Base-by-base conservation (phyloP, 2,888 invertebrate genomes). In the Clivina fossor region DNA sequence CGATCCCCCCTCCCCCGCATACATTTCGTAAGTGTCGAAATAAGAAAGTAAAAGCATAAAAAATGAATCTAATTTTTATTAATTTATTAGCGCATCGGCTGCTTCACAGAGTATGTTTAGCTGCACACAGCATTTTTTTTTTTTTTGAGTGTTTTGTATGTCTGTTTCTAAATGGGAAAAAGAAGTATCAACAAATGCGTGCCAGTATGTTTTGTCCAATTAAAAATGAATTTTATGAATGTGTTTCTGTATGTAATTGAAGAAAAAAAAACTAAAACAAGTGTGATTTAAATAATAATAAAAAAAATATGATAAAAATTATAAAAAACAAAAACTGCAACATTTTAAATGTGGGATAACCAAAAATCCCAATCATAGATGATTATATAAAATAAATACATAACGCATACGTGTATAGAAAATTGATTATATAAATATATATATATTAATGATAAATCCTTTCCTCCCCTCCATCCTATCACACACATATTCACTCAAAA, bases 331-430 rank as follows among this genome's bases (percentile, higher is more conserved):
- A 24, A 19, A 47, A 30, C 28, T 46, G 41, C 41, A 53, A 43
- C 43, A 53, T 53, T 53, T 53, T 32, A 41, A 53, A 53, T 53
- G 44, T 53, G 53, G 51, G 41, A 33, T 41, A n/a, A n/a, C n/a
- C n/a, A n/a, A n/a, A n/a, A n/a, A n/a, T n/a, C n/a, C n/a, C n/a
- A 32, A 44, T 44, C 38, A 53, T 53, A 53, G 41, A 53, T 44
- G 33, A 47, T 44, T 33, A 53, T 43, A 43, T 43, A 22, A 24
- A 24, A 24, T 24, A 43, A 43, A 43, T 43, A 43, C 44, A 53
- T 53, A 51, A 53, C 44, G 53, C 53, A 53, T 53, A 53, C 41
- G 33, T 53, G 53, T 53, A 53, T 53, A 53, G 53, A 53, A 43
- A 51, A n/a, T n/a, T 40, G 40, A 40, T 40, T 40, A 40, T 30